A percentile compares a stretch with the other conserved stretches of the same genome.
Conservation (phyloP, 2,888 invertebrate genomes). For the Ptychoptera albimana region DNA sequence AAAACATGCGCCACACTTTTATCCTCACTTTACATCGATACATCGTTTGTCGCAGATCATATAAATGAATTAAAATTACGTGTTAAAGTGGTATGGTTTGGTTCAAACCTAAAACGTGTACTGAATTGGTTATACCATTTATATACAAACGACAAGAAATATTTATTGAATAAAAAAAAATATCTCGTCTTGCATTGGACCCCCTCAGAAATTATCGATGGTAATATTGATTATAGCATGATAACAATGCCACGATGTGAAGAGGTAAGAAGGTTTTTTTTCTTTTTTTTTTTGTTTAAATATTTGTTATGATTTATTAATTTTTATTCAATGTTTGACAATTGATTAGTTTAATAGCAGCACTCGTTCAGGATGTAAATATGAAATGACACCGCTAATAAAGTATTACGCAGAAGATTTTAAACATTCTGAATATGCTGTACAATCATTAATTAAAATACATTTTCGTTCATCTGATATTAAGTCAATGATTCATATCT, state of each 20-base stretch:
- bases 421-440: slow-evolving; percentile 21
- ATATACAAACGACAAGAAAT: slow-evolving; percentile 10
- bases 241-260: slow-evolving; percentile 51
- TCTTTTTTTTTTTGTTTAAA: neutral
- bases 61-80: slow-evolving; percentile 41
- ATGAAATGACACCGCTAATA: slow-evolving; percentile 48
- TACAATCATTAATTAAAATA: neutral
- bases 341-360: slow-evolving; percentile 10
- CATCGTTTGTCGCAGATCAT: slow-evolving; percentile 40
- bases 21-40: slow-evolving; percentile 33
- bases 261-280: slow-evolving; percentile 12
- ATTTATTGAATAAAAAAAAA: neutral
- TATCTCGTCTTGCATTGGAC: slow-evolving; percentile 50
- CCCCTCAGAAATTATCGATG: slow-evolving; percentile 42
- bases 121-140: slow-evolving; percentile 23
- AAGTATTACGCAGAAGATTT: slow-evolving; percentile 49
- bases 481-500: slow-evolving; percentile 26
- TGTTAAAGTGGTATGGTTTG: slow-evolving; percentile 55
- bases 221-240: slow-evolving; percentile 31
- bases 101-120: slow-evolving; percentile 34
- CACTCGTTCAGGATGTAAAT: slow-evolving; percentile 37
- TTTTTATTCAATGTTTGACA: neutral
- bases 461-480: neutral
- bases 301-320: neutral
- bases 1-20: slow-evolving; percentile 33